Percentiles rank a stretch among this genome's conserved stretches.
Evolutionary conservation across 2,113 vertebrate genomes (phyloP).

Genomic region (Dipodomys spectabilis): DNA sequence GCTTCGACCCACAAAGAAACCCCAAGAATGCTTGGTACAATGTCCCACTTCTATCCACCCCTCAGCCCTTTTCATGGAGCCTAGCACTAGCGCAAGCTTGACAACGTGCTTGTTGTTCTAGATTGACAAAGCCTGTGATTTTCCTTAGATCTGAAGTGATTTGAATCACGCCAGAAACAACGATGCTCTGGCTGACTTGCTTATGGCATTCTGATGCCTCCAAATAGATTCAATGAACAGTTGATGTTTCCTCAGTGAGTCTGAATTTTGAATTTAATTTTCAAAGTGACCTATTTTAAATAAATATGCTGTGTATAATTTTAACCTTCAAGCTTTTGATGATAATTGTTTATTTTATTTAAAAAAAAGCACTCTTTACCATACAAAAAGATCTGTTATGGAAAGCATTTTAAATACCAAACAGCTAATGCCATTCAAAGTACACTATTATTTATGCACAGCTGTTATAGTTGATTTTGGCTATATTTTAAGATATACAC

Average conservation of each 20-base stretch:
- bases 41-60: neutral
- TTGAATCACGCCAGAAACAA: conserved; percentile 12
- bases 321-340: conserved; percentile 28
- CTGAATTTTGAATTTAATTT: conserved; percentile 57
- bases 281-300: neutral
- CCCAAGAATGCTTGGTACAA: neutral
- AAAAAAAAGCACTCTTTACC: conserved; percentile 4
- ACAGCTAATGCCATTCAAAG: neutral
- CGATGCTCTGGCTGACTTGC: neutral
- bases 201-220: neutral
- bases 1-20: neutral
- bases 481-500: neutral
- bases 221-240: neutral
- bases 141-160: neutral
- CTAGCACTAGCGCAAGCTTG: neutral
- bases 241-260: conserved; percentile 18
- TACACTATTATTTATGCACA: neutral
- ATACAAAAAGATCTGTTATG: neutral
- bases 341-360: conserved; percentile 31
- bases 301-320: neutral
- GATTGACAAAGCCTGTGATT: neutral
- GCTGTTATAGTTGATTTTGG: neutral
- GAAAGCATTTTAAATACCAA: conserved; percentile 31
- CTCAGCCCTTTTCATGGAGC: neutral
- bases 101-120: neutral